A percentile compares a stretch with the other conserved stretches of the same genome.
Evolutionary conservation across 2,888 invertebrate species (phyloP).

Genomic region (Elegia similella): DNA sequence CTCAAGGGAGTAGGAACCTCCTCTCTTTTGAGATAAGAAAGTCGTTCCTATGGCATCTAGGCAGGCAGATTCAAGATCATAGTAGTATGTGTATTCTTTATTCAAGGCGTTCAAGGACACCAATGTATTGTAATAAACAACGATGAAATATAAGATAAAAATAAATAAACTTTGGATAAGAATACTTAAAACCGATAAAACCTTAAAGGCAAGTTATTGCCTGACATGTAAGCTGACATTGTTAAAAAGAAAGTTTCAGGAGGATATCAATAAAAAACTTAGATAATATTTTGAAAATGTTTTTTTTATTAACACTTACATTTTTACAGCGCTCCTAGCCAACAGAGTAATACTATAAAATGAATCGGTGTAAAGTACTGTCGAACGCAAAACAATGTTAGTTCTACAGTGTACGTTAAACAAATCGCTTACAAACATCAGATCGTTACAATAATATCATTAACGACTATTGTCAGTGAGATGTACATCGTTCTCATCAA

Average conservation of each 20-base stretch:
- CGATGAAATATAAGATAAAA: too few relatives aligned
- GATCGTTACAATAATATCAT: slow-evolving; percentile 66
- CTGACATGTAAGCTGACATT: not conserved
- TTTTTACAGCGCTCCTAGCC: slow-evolving; percentile 82
- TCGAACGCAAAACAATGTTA: slow-evolving; percentile 79
- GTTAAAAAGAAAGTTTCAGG: not conserved
- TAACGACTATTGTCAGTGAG: slow-evolving; percentile 72
- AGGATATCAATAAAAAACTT: slow-evolving; percentile 56
- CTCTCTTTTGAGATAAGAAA: too few relatives aligned
- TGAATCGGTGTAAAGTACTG: slow-evolving; percentile 78
- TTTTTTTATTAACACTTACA: slow-evolving; percentile 83
- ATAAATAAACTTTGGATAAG: too few relatives aligned
- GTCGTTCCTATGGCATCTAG: too few relatives aligned
- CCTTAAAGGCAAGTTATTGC: too few relatives aligned
- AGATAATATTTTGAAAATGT: slow-evolving; percentile 80
- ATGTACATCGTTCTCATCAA: slow-evolving; percentile 62
- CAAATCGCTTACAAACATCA: slow-evolving; percentile 70
- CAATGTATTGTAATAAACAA: too few relatives aligned
- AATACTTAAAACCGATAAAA: too few relatives aligned
- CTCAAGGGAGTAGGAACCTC: too few relatives aligned
- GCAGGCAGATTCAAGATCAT: too few relatives aligned
- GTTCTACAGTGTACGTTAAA: slow-evolving; percentile 77
- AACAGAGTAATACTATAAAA: slow-evolving; percentile 82
- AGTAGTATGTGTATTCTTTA: too few relatives aligned
- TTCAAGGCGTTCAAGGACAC: too few relatives aligned